Evolutionary conservation across 2,113 vertebrate genomes (phyloP).

Genomic region (Chunga burmeisteri): DNA sequence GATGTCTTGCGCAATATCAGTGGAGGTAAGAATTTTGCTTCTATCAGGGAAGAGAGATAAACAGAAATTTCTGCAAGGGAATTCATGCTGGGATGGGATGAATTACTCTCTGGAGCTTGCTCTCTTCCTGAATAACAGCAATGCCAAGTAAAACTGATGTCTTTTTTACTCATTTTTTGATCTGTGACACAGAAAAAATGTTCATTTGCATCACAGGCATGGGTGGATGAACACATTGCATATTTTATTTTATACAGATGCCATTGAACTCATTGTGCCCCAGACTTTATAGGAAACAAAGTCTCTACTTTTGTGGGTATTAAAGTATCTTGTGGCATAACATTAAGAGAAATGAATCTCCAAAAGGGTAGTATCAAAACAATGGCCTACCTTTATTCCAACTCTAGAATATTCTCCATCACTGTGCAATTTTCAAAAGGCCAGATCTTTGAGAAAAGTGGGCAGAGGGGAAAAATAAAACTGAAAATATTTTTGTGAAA

Average conservation of each 20-base stretch:
- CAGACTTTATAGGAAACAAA: neutral
- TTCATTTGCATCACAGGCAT: neutral
- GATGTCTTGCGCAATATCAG: neutral
- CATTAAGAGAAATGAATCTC: neutral
- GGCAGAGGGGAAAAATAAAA: neutral
- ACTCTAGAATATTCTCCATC: neutral
- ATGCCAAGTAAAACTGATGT: neutral
- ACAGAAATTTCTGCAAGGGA: neutral
- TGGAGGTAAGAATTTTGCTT: neutral
- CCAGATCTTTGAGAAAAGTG: neutral
- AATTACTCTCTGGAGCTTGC: neutral
- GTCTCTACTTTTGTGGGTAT: neutral
- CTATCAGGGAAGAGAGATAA: neutral
- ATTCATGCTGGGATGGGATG: neutral
- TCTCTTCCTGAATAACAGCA: neutral
- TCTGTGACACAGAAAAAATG: neutral
- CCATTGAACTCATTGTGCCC: neutral
- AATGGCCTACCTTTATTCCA: neutral
- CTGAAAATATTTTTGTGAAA: conserved; percentile 2
- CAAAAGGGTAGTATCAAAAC: neutral
- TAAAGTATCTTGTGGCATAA: neutral
- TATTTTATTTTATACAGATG: neutral
- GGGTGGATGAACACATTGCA: neutral
- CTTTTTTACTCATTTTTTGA: neutral
- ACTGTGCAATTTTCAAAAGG: neutral